Percentiles rank a stretch among this genome's conserved stretches.
Conservation (phyloP, 2,888 invertebrate species). For the Sisyra nigra region DNA sequence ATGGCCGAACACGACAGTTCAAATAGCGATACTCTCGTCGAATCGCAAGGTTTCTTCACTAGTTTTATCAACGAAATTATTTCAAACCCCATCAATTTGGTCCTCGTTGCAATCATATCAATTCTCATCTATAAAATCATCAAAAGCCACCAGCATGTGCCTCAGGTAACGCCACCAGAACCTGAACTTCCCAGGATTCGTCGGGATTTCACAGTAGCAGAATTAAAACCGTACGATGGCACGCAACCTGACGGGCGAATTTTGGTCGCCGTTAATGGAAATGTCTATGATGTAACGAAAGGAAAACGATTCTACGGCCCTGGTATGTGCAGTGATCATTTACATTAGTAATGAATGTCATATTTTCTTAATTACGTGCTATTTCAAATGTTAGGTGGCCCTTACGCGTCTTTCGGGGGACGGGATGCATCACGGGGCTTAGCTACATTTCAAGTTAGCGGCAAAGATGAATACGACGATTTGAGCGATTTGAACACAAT, state of each 20-base stretch:
- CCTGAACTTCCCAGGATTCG: slow-evolving; percentile 66
- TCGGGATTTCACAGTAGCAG: slow-evolving; percentile 77
- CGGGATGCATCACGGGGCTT: slow-evolving; percentile 89
- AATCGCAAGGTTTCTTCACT: slow-evolving; percentile 22
- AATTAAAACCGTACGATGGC: slow-evolving; percentile 77
- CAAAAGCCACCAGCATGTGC: slow-evolving; percentile 32
- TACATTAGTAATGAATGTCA: not conserved
- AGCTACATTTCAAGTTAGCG: slow-evolving; percentile 79
- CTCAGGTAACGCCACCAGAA: slow-evolving; percentile 26
- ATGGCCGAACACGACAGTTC: slow-evolving; percentile 21
- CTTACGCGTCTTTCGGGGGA: slow-evolving; percentile 89
- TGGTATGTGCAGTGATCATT: slow-evolving; percentile 39
- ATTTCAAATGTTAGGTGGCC: slow-evolving; percentile 50
- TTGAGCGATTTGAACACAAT: slow-evolving; percentile 80
- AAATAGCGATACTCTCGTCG: slow-evolving; percentile 9
- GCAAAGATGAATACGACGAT: slow-evolving; percentile 83
- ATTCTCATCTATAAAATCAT: slow-evolving; percentile 62
- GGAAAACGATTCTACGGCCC: slow-evolving; percentile 88
- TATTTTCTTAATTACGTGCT: slow-evolving; percentile 6
- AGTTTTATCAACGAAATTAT: slow-evolving; percentile 42
- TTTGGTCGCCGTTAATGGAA: slow-evolving; percentile 84
- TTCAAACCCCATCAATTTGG: slow-evolving; percentile 53
- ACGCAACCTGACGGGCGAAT: slow-evolving; percentile 74
- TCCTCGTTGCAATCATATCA: slow-evolving; percentile 48
- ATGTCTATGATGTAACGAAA: slow-evolving; percentile 86